Conservation (phyloP, 2,888 invertebrate species). For the Cyrtodaria siliqua region DNA sequence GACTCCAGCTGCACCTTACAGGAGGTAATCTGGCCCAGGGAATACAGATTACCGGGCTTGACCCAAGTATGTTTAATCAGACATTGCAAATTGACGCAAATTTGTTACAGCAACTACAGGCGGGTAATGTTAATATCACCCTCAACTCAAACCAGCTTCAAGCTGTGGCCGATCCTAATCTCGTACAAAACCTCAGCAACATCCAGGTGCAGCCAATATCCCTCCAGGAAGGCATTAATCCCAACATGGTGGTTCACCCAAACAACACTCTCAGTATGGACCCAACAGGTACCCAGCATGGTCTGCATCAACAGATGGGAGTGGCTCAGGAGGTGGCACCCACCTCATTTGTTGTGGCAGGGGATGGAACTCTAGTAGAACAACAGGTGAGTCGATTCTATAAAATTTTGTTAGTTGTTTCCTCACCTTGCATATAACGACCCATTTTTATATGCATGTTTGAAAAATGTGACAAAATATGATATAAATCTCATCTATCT, state of each 20-base stretch:
- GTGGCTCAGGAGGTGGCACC: slow-evolving; percentile 52
- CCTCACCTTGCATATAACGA: no score
- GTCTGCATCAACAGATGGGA: slow-evolving; percentile 39
- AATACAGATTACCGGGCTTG: slow-evolving; percentile 85
- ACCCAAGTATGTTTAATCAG: slow-evolving; percentile 85
- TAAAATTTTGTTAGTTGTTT: no score
- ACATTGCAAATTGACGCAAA: slow-evolving; percentile 87
- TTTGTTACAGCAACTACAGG: slow-evolving; percentile 86
- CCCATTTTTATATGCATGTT: no score
- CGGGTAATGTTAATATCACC: slow-evolving; percentile 85
- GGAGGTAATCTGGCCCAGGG: slow-evolving; percentile 82
- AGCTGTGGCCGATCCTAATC: slow-evolving; percentile 66
- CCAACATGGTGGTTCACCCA: slow-evolving; percentile 83
- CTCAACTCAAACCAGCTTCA: slow-evolving; percentile 79
- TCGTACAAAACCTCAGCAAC: slow-evolving; percentile 70
- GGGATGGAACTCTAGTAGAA: slow-evolving; percentile 34
- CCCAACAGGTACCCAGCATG: slow-evolving; percentile 45
- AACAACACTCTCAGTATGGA: slow-evolving; percentile 63
- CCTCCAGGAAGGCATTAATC: slow-evolving; percentile 73
- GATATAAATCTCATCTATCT: no score
- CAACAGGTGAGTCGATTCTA: slow-evolving; percentile 41
- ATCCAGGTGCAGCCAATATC: slow-evolving; percentile 73
- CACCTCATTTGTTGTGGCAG: slow-evolving; percentile 60
- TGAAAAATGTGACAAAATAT: no score
- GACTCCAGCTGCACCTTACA: slow-evolving; percentile 85